Evolutionary conservation across 1,140 invertebrate species (phyloP), one percentile per base, ranked within the genome.

Genomic region (Drosophila kanapiae): DNA sequence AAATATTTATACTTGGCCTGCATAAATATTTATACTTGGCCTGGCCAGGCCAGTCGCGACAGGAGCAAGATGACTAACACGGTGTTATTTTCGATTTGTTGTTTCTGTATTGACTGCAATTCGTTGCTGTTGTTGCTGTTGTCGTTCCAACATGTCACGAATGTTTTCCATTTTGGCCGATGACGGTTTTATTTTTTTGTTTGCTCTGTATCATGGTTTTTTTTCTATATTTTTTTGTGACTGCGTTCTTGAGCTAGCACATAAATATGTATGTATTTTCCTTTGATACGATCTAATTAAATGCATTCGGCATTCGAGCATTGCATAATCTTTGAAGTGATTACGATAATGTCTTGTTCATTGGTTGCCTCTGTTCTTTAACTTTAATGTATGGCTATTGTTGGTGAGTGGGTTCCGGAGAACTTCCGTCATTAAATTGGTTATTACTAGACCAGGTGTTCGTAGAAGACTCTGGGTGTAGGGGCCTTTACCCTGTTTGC

Each of bases 111-210:
- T 68, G 69, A 56, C 68, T 81, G 72, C 59, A 76, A 54, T 72
- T 69, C 42, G n/a, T 58, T 56, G 33, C 45, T 69, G 53, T 37
- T 68, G 10, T 33, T 29, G n/a, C n/a, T n/a, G 33, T 59, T 49
- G 51, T 37, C 33, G 61, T 49, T 82, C 61, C 79, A 81, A 86
- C 80, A 75, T 85, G 82, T 82, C 79, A 82, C 83, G 74, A 88
- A 88, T 88, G 60, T 87, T 78, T 87, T 88, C 80, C 65, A 82
- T 79, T 79, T 76, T 53, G 35, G 42, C 35, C 42, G 68, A 48
- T 74, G 68, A 74, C 65, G 69, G 67, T 72, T 72, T 72, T 51
- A 59, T 59, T 59, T 67, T 40, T 49, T 49, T 68, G 62, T 49
- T 49, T 68, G 62, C n/a, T 59, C 69, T 18, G 18, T 40, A 5